These are phyloP conservation scores for Oreotrochilus melanogaster DNA, from an alignment of 2,113 vertebrate species.

Conservation along the genomic window DNA sequence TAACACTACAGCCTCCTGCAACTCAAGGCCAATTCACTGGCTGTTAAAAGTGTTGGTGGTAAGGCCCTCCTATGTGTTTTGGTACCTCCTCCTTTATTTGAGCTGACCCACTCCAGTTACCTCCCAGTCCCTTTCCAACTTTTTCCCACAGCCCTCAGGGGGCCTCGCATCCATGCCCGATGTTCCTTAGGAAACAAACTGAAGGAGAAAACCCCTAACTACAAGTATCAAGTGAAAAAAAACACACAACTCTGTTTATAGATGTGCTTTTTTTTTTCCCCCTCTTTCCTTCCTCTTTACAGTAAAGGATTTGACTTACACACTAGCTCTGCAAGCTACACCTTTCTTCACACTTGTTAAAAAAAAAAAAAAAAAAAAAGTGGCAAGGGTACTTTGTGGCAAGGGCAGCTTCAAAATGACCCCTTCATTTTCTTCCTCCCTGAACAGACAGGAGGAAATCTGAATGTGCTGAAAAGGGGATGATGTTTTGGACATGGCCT, in stretches of 20 bases:
- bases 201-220: neutral
- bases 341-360: neutral
- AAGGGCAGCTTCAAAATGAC: neutral
- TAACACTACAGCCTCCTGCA: neutral
- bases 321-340: neutral
- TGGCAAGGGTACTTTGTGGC: no score
- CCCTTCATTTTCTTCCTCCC: neutral
- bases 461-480: neutral
- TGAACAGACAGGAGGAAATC: neutral
- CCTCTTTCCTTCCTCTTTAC: neutral
- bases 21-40: neutral
- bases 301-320: neutral
- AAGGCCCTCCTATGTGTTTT: neutral
- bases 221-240: neutral
- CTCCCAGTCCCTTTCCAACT: neutral
- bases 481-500: neutral
- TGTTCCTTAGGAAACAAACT: neutral
- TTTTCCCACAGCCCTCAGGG: neutral
- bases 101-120: neutral
- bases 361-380: neutral
- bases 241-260: neutral
- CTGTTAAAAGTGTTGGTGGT: neutral
- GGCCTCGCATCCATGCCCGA: fast-evolving
- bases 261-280: neutral
- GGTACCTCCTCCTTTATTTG: neutral